phyloP scores from a whole-genome alignment of 2,797 vertebrate species.

The Enteromius fasciolatus region DNA sequence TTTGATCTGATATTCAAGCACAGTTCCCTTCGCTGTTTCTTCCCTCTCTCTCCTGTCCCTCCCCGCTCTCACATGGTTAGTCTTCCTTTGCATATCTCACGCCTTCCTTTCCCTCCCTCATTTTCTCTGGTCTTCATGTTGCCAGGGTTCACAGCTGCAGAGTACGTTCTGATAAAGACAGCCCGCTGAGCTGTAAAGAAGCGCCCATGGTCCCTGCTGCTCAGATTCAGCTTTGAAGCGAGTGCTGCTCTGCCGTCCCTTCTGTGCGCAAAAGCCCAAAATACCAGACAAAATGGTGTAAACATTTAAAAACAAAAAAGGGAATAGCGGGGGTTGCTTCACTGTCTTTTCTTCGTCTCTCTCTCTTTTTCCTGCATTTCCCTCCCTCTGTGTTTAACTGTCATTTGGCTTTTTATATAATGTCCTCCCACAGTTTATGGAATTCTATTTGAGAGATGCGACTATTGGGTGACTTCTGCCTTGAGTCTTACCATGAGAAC shows the following conservation, averaged over 20 bases:
- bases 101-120: constrained; percentile 1
- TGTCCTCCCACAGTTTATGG: constrained; percentile 12
- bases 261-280: constrained; percentile 27
- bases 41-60: constrained; percentile 7
- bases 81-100: constrained; percentile 27
- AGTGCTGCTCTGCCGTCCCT: constrained; percentile 18
- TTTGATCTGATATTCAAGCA: constrained; percentile 21
- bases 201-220: constrained; percentile 16
- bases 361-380: background rate
- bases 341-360: background rate
- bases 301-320: constrained; percentile 38
- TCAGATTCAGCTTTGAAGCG: constrained; percentile 31
- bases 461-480: constrained; percentile 3
- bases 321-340: background rate
- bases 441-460: constrained; percentile 13
- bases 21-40: background rate
- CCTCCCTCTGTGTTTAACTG: background rate
- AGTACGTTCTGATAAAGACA: constrained; percentile 45
- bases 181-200: constrained; percentile 43
- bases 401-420: constrained; percentile 20
- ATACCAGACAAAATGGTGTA: constrained; percentile 43
- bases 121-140: constrained; percentile 28
- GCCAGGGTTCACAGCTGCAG: constrained; percentile 46
- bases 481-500: constrained; percentile 1
- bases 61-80: background rate